Evolutionary conservation across 2,888 invertebrate species (phyloP), one percentile per base, ranked within the genome.

Genomic region (Nephrotoma flavescens): DNA sequence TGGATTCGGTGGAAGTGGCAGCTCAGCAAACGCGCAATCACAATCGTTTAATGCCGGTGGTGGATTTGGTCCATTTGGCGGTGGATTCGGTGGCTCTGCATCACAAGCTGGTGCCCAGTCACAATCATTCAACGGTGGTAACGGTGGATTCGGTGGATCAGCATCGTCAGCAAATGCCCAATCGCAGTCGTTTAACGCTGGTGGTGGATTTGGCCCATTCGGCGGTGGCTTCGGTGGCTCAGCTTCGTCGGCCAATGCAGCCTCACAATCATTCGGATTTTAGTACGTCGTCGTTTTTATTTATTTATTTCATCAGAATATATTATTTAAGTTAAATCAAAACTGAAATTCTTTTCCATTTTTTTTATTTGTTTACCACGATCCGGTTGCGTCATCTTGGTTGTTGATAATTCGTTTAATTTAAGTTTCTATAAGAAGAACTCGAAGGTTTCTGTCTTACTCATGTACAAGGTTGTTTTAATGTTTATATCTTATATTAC

Each of bases 1-100:
- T 9, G 86, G 86, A 4, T 45, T 47, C 47, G 42, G 84, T 12
- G 84, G 84, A 41, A 15, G 41, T 41, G 86, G 41, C 1, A 42
- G 41, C 15, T n/a, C 52, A 31, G 86, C 86, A 41, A 57, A 57
- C 15, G 86, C 86, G 6, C 57, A 52, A 86, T 86, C 86, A n/a
- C 86, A 86, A 86, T 57, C 52, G n/a, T 52, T 86, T n/a, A 52
- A 85, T 7, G 85, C 42, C 0, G 42, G 42, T 9, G 57, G 57
- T 86, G 86, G 86, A 11, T n/a, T 12, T 42, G 12, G n/a, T n/a
- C 86, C 86, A 41, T 44, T 19, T 12, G 44, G 44, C 6, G 86
- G 86, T 45, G 86, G 86, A 12, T 86, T 86, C 12, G 41, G 86
- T 57, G 86, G 86, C 15, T 41, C 52, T 15, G 86, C 86, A 41